phyloP scores from a whole-genome alignment of 2,797 vertebrate species.

The Orientallactaga sibirica region DNA sequence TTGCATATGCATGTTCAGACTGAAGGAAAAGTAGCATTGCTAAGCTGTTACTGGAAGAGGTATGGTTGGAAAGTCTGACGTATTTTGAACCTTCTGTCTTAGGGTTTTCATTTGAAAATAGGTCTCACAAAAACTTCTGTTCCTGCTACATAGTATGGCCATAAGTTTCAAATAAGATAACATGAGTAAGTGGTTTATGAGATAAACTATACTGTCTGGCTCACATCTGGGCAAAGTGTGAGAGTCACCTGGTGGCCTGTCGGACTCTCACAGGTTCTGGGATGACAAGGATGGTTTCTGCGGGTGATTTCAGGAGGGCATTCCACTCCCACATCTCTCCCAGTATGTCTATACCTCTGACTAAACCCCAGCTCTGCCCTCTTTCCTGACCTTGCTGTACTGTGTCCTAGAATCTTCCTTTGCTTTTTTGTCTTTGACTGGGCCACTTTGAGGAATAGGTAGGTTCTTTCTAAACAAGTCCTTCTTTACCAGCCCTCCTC shows the following conservation, averaged over 20 bases:
- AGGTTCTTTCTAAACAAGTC: background rate
- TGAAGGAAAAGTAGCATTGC: background rate
- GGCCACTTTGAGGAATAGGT: background rate
- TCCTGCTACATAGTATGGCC: background rate
- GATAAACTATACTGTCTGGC: slow-evolving; percentile 34
- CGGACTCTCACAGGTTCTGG: background rate
- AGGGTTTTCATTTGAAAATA: slow-evolving; percentile 42
- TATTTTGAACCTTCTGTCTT: background rate
- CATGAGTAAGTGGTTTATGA: slow-evolving; percentile 61
- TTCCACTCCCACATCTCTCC: background rate
- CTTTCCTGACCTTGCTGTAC: background rate
- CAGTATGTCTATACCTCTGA: slow-evolving; percentile 3
- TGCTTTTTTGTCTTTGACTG: slow-evolving; percentile 43
- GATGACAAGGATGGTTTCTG: slow-evolving; percentile 24
- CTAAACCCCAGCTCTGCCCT: background rate
- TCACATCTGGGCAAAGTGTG: slow-evolving; percentile 21
- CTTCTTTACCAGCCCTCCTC: background rate
- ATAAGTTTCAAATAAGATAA: slow-evolving; percentile 64
- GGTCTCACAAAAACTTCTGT: background rate
- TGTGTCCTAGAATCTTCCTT: background rate
- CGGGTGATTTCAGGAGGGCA: background rate
- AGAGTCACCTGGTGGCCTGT: slow-evolving; percentile 3
- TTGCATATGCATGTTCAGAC: background rate
- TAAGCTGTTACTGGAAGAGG: background rate
- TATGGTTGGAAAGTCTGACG: slow-evolving; percentile 6